Conservation (phyloP, 1,140 invertebrate genomes). For the Cheumatopsyche charites region DNA sequence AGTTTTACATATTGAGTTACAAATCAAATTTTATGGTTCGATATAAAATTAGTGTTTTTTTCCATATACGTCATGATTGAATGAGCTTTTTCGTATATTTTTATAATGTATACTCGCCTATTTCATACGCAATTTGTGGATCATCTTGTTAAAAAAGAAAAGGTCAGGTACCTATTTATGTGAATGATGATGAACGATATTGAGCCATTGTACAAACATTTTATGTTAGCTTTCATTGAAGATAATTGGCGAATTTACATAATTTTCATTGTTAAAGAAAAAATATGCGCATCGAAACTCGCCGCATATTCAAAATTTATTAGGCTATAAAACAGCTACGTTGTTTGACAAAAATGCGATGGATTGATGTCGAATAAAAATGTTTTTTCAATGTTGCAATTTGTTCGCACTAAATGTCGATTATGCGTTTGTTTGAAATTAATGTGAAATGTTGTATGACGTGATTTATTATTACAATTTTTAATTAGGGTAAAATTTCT, state of each 20-base stretch:
- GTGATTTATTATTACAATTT: neutral
- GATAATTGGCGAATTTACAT: conserved; percentile 25
- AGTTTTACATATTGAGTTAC: neutral
- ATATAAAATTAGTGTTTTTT: no score
- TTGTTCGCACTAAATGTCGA: neutral
- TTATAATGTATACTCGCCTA: neutral
- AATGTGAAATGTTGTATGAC: neutral
- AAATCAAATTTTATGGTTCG: neutral
- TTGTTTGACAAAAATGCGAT: neutral
- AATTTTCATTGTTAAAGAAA: conserved; percentile 22
- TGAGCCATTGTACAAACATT: neutral
- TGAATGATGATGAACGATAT: conserved; percentile 13
- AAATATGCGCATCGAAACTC: neutral
- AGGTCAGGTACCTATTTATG: conserved; percentile 2
- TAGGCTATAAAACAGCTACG: neutral
- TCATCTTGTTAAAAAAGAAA: conserved; percentile 1
- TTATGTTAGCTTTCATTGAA: conserved; percentile 1
- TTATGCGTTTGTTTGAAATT: neutral
- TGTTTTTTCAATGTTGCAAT: no score
- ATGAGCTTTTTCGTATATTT: no score
- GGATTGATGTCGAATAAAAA: neutral
- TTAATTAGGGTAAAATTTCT: neutral
- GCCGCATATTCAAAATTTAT: neutral
- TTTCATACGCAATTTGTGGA: conserved; percentile 6
- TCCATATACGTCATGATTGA: no score